phyloP scores from a whole-genome alignment of 2,113 vertebrate species.

The Cynoglossus semilaevis region DNA sequence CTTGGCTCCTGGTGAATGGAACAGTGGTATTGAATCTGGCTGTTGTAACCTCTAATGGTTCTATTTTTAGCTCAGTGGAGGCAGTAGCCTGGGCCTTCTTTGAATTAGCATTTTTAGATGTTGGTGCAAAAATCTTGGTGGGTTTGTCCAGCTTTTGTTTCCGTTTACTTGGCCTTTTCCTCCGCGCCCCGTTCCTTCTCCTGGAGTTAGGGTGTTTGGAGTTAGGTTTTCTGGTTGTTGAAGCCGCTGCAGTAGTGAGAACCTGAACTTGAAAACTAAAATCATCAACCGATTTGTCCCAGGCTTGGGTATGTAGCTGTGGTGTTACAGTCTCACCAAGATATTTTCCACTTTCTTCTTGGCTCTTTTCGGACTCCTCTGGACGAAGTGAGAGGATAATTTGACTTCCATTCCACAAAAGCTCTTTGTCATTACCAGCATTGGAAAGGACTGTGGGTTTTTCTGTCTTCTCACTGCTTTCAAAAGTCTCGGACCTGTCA shows the following conservation, averaged over 20 bases:
- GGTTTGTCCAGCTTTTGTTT: constrained; percentile 55
- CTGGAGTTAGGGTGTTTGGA: constrained; percentile 41
- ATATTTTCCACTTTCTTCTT: constrained; percentile 31
- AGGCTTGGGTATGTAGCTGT: not conserved
- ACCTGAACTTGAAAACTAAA: constrained; percentile 22
- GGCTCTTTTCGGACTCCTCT: constrained; percentile 22
- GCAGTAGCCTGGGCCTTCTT: constrained; percentile 17
- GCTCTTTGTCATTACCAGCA: constrained; percentile 23
- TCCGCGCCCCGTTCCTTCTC: constrained; percentile 72
- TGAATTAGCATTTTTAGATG: constrained; percentile 13
- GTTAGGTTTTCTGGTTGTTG: constrained; percentile 12
- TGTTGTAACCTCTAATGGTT: constrained; percentile 19
- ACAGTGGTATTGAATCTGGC: constrained; percentile 42
- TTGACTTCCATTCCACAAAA: constrained; percentile 23
- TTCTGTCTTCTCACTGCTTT: not conserved
- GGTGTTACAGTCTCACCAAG: constrained; percentile 10
- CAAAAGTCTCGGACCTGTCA: constrained; percentile 22
- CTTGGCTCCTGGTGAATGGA: constrained; percentile 55
- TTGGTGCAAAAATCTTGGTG: constrained; percentile 16
- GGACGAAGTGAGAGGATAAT: constrained; percentile 10
- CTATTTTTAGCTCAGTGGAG: constrained; percentile 47
- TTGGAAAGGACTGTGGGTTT: constrained; percentile 14
- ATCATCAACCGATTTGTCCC: constrained; percentile 4
- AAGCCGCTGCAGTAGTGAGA: constrained; percentile 26
- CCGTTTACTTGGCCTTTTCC: constrained; percentile 71